Evolutionary conservation across 2,113 vertebrate species (phyloP).

Genomic region (Vombatus ursinus): DNA sequence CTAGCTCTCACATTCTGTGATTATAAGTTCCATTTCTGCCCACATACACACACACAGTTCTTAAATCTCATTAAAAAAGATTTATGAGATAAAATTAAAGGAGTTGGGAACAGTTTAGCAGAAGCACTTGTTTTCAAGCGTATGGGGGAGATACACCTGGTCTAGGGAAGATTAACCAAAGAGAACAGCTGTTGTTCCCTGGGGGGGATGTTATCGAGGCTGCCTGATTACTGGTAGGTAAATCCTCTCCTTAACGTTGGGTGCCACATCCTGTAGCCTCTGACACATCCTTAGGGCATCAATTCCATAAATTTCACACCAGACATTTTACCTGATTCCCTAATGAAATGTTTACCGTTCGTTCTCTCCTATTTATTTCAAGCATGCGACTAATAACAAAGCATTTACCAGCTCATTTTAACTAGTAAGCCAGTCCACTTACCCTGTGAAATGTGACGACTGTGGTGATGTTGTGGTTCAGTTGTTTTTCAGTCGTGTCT

Average conservation of each 20-base stretch:
- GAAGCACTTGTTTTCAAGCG: not conserved
- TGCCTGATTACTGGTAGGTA: not conserved
- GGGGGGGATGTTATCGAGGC: not conserved
- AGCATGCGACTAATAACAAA: too few species aligned
- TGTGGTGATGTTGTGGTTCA: too few species aligned
- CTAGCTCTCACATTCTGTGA: not conserved
- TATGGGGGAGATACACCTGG: not conserved
- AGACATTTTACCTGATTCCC: not conserved
- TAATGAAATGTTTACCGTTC: not conserved
- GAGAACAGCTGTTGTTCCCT: not conserved
- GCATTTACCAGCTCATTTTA: too few species aligned
- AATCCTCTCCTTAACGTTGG: not conserved
- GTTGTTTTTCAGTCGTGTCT: too few species aligned
- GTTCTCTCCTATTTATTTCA: not conserved
- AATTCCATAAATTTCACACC: not conserved
- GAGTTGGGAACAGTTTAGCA: not conserved
- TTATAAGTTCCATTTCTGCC: not conserved
- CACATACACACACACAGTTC: not conserved
- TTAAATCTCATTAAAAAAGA: not conserved
- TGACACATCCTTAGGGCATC: not conserved
- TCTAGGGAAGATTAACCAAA: not conserved
- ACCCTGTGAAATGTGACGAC: too few species aligned
- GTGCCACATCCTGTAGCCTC: not conserved
- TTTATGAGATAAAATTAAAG: not conserved
- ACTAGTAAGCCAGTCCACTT: too few species aligned